A percentile compares a stretch with the other conserved stretches of the same genome.
These are phyloP conservation scores for Gavialis gangeticus DNA, from an alignment of 2,113 vertebrate species.

Conservation along the genomic window DNA sequence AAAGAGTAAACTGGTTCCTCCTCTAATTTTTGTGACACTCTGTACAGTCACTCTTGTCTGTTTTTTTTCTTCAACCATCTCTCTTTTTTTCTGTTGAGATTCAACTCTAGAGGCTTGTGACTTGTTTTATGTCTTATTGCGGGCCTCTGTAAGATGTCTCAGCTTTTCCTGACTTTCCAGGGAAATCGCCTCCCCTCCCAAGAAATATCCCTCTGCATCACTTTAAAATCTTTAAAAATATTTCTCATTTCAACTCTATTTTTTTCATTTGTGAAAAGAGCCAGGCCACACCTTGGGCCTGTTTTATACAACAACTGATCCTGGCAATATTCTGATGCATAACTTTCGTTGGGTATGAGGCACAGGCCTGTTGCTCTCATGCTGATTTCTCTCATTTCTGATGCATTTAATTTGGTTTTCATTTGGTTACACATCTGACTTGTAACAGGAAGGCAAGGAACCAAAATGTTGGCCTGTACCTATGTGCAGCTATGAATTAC, in stretches of 20 bases:
- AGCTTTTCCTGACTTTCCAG: accelerated
- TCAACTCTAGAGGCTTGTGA: neutral
- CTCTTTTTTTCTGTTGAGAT: neutral
- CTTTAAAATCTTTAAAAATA: neutral
- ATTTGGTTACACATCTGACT: neutral
- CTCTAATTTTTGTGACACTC: neutral
- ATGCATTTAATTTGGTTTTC: neutral
- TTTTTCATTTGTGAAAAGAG: accelerated
- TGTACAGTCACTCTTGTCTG: neutral
- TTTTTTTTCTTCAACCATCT: accelerated
- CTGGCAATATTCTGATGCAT: neutral
- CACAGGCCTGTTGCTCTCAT: neutral
- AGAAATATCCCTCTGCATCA: neutral
- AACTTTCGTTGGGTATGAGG: accelerated
- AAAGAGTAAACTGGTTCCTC: slow-evolving; percentile 1
- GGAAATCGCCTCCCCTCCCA: neutral
- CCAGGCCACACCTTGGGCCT: accelerated
- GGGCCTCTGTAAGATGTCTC: neutral
- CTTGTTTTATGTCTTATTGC: neutral
- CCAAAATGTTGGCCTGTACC: neutral
- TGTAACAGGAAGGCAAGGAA: neutral
- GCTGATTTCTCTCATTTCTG: neutral
- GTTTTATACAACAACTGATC: neutral
- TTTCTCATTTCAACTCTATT: neutral
- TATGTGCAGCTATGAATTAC: neutral